Evolutionary conservation across 2,113 vertebrate genomes (phyloP).

Genomic region (Triplophysa dalaica): DNA sequence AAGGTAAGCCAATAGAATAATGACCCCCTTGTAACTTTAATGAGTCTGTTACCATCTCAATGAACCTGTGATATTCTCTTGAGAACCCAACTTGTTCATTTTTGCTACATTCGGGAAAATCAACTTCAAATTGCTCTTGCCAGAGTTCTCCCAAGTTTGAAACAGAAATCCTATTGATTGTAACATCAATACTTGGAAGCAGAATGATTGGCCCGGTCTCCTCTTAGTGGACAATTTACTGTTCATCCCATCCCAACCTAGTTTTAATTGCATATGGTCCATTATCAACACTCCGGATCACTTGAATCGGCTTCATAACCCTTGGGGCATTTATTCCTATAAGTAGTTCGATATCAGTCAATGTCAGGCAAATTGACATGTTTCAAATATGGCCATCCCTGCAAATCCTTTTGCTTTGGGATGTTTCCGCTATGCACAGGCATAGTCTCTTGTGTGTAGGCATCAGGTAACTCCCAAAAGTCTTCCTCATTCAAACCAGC

Average conservation of each 20-base stretch:
- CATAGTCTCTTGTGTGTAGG: neutral
- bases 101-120: neutral
- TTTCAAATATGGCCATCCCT: too few relatives aligned
- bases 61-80: neutral
- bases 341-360: neutral
- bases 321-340: slow-evolving; percentile 1
- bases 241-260: neutral
- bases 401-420: too few relatives aligned
- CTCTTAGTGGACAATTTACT: neutral
- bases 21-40: neutral
- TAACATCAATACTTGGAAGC: too few relatives aligned
- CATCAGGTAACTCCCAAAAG: neutral
- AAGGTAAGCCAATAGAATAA: slow-evolving; percentile 7
- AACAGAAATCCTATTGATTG: too few relatives aligned
- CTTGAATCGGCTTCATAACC: neutral
- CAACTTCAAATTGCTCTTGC: neutral
- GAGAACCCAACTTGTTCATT: neutral
- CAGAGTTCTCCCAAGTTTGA: neutral
- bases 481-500: neutral
- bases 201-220: too few relatives aligned
- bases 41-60: neutral
- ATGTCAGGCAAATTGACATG: neutral
- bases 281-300: neutral
- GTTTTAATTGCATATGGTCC: neutral
- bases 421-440: too few relatives aligned